These are phyloP conservation scores for Pluvianellus socialis DNA, from an alignment of 2,113 vertebrate genomes.

Conservation along the genomic window DNA sequence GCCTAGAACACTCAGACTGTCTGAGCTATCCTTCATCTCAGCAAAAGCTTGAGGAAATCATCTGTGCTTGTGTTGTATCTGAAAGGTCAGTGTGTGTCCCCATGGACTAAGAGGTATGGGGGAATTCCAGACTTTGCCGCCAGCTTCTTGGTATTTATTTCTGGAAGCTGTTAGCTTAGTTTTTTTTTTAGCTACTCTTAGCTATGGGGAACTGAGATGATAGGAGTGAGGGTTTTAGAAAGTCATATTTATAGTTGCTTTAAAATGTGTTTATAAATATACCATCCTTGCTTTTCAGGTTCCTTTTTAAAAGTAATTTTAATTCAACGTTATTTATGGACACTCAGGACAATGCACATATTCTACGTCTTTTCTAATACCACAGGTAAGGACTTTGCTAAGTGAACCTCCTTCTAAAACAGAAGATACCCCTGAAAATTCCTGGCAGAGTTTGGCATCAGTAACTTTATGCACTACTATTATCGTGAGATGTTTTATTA, in stretches of 20 bases:
- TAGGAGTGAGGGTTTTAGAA: not conserved
- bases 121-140: not conserved
- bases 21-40: not conserved
- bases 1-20: not conserved
- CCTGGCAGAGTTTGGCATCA: not conserved
- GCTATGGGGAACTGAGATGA: not conserved
- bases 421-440: not conserved
- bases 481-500: not conserved
- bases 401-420: not conserved
- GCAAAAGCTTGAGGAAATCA: conserved; percentile 12
- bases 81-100: not conserved
- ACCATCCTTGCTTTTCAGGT: not conserved
- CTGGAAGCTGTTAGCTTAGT: not conserved
- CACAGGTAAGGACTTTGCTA: not conserved
- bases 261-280: not conserved
- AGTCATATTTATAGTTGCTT: not conserved
- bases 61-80: not conserved
- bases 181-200: not conserved
- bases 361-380: not conserved
- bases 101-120: not conserved
- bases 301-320: not conserved
- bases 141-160: conserved; percentile 10
- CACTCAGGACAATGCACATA: not conserved
- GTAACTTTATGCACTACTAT: not conserved
- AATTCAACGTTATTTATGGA: not conserved